phyloP scores from a whole-genome alignment of 2,113 vertebrate genomes.

The Cynoglossus semilaevis region DNA sequence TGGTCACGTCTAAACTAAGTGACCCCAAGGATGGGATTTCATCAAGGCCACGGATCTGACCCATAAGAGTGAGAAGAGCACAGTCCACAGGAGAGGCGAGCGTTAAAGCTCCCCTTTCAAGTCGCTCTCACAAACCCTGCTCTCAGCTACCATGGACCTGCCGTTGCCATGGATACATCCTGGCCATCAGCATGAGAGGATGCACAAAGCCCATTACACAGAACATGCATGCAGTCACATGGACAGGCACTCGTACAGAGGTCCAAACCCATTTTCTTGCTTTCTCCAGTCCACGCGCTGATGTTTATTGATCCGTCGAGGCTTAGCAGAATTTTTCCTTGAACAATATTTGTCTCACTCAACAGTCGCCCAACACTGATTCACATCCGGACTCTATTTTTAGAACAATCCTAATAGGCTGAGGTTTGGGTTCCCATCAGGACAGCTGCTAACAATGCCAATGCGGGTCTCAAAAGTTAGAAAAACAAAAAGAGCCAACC shows the following conservation, averaged over 20 bases:
- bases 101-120: slow-evolving; percentile 71
- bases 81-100: slow-evolving; percentile 59
- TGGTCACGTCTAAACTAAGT: slow-evolving; percentile 7
- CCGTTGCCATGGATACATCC: slow-evolving; percentile 78
- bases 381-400: too few species aligned
- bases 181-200: slow-evolving; percentile 60
- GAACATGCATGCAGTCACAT: slow-evolving; percentile 49
- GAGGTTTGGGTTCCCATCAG: too few species aligned
- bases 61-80: slow-evolving; percentile 48
- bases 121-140: slow-evolving; percentile 63
- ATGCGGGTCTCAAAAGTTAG: too few species aligned
- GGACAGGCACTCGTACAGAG: slow-evolving; percentile 14
- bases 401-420: too few species aligned
- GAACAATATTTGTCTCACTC: too few species aligned
- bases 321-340: too few species aligned
- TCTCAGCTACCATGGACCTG: slow-evolving; percentile 70
- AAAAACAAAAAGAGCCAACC: too few species aligned
- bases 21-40: slow-evolving; percentile 48
- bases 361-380: too few species aligned
- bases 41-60: slow-evolving; percentile 52
- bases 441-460: too few species aligned
- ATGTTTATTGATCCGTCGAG: too few species aligned
- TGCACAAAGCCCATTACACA: slow-evolving; percentile 68
- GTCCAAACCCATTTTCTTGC: too few species aligned
- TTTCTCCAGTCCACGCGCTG: too few species aligned